A percentile compares a stretch with the other conserved stretches of the same genome.
phyloP scores from a whole-genome alignment of 2,888 invertebrate genomes.

The Pegoplata infirma region DNA sequence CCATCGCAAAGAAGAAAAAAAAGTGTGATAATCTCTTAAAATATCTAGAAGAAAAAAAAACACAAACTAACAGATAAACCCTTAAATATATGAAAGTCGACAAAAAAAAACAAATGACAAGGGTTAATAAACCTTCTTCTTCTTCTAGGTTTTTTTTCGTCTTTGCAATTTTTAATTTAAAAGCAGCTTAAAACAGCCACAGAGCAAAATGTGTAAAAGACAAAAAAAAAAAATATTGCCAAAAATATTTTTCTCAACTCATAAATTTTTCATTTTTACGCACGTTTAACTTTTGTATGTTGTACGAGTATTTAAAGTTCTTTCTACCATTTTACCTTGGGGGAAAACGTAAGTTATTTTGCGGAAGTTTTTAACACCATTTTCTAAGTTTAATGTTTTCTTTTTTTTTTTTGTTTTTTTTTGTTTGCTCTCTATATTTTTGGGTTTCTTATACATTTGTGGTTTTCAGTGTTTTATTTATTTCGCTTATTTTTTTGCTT shows the following conservation, averaged over 20 bases:
- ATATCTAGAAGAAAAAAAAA: constrained; percentile 20
- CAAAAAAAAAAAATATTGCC: constrained; percentile 7
- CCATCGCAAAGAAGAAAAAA: constrained; percentile 23
- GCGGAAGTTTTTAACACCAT: constrained; percentile 6
- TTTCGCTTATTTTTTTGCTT: background rate
- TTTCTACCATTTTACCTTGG: constrained; percentile 28
- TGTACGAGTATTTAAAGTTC: constrained; percentile 24
- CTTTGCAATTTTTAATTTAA: constrained; percentile 28
- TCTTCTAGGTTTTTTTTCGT: background rate
- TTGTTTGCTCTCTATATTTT: background rate
- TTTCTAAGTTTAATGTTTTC: constrained; percentile 5
- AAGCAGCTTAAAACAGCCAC: constrained; percentile 2
- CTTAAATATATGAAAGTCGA: constrained; percentile 15
- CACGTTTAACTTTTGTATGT: constrained; percentile 32
- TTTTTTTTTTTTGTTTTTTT: background rate
- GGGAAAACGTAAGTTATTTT: background rate
- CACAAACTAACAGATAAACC: constrained; percentile 36
- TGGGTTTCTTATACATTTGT: background rate
- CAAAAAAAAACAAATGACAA: constrained; percentile 34
- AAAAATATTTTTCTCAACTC: constrained; percentile 34
- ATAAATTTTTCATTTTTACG: constrained; percentile 40
- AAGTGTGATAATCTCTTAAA: constrained; percentile 60
- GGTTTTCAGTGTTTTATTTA: background rate
- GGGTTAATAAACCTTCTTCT: constrained; percentile 58
- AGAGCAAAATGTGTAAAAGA: background rate